Conservation (phyloP, 1,140 invertebrate species). For the Galleria mellonella region DNA sequence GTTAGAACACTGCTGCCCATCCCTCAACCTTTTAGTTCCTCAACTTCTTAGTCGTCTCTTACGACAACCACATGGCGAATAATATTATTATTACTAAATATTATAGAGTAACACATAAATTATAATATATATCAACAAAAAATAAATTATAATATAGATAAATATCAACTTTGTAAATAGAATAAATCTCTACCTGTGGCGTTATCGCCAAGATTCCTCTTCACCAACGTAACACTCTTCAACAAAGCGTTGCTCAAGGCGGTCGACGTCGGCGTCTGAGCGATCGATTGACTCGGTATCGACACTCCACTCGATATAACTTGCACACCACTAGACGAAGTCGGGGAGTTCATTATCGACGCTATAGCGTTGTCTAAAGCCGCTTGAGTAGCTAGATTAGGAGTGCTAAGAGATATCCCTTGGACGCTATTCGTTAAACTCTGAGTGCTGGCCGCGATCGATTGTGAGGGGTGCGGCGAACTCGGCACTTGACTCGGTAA, state of each 20-base stretch:
- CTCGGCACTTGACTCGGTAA: conserved; percentile 29
- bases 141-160: not conserved
- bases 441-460: conserved; percentile 27
- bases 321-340: conserved; percentile 37
- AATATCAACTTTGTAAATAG: not conserved
- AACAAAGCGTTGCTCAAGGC: conserved; percentile 36
- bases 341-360: conserved; percentile 55
- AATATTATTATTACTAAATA: too few species aligned
- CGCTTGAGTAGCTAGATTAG: conserved; percentile 43
- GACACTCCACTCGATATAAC: conserved; percentile 50
- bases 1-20: too few species aligned
- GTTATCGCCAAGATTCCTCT: conserved; percentile 44
- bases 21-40: too few species aligned
- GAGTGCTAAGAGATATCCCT: conserved; percentile 46
- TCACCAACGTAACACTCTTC: conserved; percentile 55
- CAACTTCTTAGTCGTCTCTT: too few species aligned
- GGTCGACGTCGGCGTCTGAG: conserved; percentile 21
- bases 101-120: too few species aligned
- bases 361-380: conserved; percentile 55
- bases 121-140: too few species aligned
- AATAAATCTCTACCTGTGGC: conserved; percentile 31
- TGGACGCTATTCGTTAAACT: conserved; percentile 55
- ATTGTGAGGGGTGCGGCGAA: conserved; percentile 36
- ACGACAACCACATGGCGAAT: too few species aligned
- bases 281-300: conserved; percentile 14